Conservation (phyloP, 2,888 invertebrate species). For the Napeogenes inachia region DNA sequence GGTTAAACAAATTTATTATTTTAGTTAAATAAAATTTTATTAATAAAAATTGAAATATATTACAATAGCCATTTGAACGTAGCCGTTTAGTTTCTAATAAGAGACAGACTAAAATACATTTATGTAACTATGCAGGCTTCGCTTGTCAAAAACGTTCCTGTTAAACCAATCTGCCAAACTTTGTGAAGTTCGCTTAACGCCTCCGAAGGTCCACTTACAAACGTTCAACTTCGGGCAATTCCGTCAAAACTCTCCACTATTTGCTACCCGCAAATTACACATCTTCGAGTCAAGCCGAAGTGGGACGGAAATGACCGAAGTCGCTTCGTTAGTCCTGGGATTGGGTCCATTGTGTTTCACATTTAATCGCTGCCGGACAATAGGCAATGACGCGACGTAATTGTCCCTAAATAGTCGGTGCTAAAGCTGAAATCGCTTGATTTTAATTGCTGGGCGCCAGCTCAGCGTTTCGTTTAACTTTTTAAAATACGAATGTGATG, state of each 20-base stretch:
- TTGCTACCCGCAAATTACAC: constrained; percentile 65
- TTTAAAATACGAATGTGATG: constrained; percentile 19
- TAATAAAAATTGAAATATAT: too few species aligned
- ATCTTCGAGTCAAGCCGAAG: constrained; percentile 66
- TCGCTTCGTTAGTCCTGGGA: constrained; percentile 72
- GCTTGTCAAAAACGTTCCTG: constrained; percentile 28
- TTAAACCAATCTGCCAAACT: constrained; percentile 30
- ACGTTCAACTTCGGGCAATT: constrained; percentile 39
- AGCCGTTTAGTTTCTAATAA: neutral
- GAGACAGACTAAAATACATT: constrained; percentile 15
- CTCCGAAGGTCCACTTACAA: constrained; percentile 51
- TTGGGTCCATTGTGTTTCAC: constrained; percentile 65
- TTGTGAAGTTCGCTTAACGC: constrained; percentile 25
- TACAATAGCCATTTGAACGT: neutral
- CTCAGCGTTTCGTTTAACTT: constrained; percentile 24
- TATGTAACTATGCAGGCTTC: constrained; percentile 15
- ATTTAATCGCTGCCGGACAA: constrained; percentile 69
- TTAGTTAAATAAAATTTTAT: neutral
- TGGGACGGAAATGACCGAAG: constrained; percentile 67
- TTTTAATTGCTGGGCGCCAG: constrained; percentile 47
- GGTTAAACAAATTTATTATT: neutral
- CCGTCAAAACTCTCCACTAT: constrained; percentile 54
- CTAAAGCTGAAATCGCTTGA: constrained; percentile 53
- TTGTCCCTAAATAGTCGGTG: constrained; percentile 69
- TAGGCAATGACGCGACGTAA: constrained; percentile 68